Base-by-base conservation (phyloP, 2,797 vertebrate genomes). In the Pelodytes ibericus region DNA sequence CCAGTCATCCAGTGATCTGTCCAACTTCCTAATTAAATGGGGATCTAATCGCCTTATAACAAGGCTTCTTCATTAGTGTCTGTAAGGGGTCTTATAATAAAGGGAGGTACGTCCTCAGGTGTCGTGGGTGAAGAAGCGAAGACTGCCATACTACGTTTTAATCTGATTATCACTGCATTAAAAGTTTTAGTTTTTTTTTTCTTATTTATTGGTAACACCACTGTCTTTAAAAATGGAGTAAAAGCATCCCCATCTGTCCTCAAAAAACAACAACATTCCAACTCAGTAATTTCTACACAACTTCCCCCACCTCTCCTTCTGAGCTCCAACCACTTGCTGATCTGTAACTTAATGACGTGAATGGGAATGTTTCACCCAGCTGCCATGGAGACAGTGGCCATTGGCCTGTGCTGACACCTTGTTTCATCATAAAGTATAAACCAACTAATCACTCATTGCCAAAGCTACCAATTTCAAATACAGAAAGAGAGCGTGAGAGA, bases 361-460 rank as follows among this genome's bases (percentile, higher is more conserved):
- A 29, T 75, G 27, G 58, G 53, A 68, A 63, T 63, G 58, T 59
- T n/a, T 63, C 39, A 22, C 91, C 91, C 84, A 90, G 94, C 96
- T 92, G 88, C 91, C 91, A 92, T 90, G 93, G 95, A 94, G 96
- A 98, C 95, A 91, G 82, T 80, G 82, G 94, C 93, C 91, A 85
- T 86, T 89, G 89, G 84, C 85, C 85, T 88, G 87, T 82, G 86
- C 84, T 79, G 93, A 91, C 51, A 58, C 6, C 93, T 90, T 94
- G 88, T 86, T 94, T 92, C 92, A 94, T 95, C 58, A 96, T 91
- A 89, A 94, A 92, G 93, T 47, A 47, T 16, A n/a, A 47, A 47
- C 18, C 49, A 22, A 22, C 5, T 24, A 3, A 26, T n/a, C n/a
- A n/a, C n/a, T n/a, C n/a, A n/a, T n/a, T n/a, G n/a, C n/a, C n/a